Percentiles rank a stretch among this genome's conserved stretches.
Evolutionary conservation across 2,113 vertebrate species (phyloP).

Genomic region (Thamnophis sirtalis): DNA sequence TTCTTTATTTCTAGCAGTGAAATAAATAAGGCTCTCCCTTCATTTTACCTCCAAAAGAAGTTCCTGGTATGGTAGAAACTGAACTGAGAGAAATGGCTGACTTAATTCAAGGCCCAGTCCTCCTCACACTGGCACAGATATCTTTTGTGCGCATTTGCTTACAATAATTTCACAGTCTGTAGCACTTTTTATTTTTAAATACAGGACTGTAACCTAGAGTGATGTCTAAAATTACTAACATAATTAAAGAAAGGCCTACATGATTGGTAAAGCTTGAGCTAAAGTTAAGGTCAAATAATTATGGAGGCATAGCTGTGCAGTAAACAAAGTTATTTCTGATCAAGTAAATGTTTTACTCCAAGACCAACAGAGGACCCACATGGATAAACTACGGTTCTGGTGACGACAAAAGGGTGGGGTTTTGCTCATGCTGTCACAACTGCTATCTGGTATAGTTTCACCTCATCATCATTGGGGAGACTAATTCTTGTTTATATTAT

Average conservation of each 20-base stretch:
- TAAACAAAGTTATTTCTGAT: conserved; percentile 40
- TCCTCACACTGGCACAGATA: neutral
- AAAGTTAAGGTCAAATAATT: conserved; percentile 29
- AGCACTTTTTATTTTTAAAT: conserved; percentile 27
- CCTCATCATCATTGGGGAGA: neutral
- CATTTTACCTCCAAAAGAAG: neutral
- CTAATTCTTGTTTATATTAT: neutral
- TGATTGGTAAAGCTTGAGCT: conserved; percentile 21
- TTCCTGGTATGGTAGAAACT: neutral
- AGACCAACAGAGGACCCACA: neutral
- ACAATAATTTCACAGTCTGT: neutral
- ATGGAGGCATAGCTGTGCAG: conserved; percentile 18
- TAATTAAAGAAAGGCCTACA: conserved; percentile 24
- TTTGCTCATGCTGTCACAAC: neutral
- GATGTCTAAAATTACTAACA: conserved; percentile 6
- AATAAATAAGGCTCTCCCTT: neutral
- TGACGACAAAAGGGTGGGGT: neutral
- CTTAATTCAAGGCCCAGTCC: neutral
- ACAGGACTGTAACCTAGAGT: neutral
- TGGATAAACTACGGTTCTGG: neutral
- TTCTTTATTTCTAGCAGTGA: neutral
- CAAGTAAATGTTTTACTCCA: conserved; percentile 23
- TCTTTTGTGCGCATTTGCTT: neutral
- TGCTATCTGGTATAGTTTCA: neutral
- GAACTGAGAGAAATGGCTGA: neutral